Evolutionary conservation across 2,113 vertebrate species (phyloP).

Genomic region (human (Homo sapiens)): GRCh38 chr2:144498001-144498500

Average conservation of each 20-base stretch:
- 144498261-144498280: not conserved
- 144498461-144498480: not conserved
- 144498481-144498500: constrained; percentile 4
- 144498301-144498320: constrained; percentile 71
- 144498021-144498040: too few species aligned
- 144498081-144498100: too few species aligned
- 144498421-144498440: constrained; percentile 49
- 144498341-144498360: constrained; percentile 30
- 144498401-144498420: constrained; percentile 53
- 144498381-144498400: constrained; percentile 61
- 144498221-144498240: not conserved
- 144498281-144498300: constrained; percentile 62
- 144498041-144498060: too few species aligned
- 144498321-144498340: constrained; percentile 70
- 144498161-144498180: not conserved
- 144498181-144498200: not conserved
- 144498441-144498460: constrained; percentile 44
- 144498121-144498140: too few species aligned
- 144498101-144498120: too few species aligned
- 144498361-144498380: not conserved
- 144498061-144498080: too few species aligned
- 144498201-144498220: not conserved
- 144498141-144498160: not conserved
- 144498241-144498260: constrained; percentile 24
- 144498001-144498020: too few species aligned